These are phyloP conservation scores for Heliocidaris tuberculata DNA, from an alignment of 35 echinoderm and acorn worm genomes.

Conservation along the genomic window DNA sequence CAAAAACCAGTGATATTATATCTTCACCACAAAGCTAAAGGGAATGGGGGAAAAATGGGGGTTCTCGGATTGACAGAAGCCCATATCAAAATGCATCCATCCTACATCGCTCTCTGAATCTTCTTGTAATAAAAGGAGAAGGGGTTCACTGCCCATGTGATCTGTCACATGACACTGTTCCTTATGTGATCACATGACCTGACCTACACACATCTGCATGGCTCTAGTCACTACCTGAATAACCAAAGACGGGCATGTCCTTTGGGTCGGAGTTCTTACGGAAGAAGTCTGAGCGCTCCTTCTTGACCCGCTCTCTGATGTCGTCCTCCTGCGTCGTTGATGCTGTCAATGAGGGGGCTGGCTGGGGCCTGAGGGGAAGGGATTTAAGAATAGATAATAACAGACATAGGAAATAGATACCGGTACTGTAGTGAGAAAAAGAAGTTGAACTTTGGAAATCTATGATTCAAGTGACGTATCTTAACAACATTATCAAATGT, in stretches of 20 bases:
- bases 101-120: background rate
- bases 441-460: too few species aligned
- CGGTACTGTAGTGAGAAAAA: background rate
- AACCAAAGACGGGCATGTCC: constrained; percentile 62
- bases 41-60: background rate
- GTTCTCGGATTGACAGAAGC: background rate
- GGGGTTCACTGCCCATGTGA: constrained; percentile 3
- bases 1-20: background rate
- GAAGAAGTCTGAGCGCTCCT: constrained; percentile 58
- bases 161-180: constrained; percentile 28
- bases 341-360: background rate
- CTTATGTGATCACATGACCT: constrained; percentile 21
- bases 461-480: background rate
- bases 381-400: background rate
- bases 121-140: background rate
- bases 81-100: background rate
- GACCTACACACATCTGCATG: constrained; percentile 43
- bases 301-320: constrained; percentile 43
- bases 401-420: background rate
- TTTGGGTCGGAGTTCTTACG: constrained; percentile 49
- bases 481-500: background rate
- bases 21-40: background rate
- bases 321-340: constrained; percentile 20
- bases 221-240: constrained; percentile 57
- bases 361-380: background rate